Evolutionary conservation across 1,140 invertebrate genomes (phyloP).

Genomic region (Lerema accius): DNA sequence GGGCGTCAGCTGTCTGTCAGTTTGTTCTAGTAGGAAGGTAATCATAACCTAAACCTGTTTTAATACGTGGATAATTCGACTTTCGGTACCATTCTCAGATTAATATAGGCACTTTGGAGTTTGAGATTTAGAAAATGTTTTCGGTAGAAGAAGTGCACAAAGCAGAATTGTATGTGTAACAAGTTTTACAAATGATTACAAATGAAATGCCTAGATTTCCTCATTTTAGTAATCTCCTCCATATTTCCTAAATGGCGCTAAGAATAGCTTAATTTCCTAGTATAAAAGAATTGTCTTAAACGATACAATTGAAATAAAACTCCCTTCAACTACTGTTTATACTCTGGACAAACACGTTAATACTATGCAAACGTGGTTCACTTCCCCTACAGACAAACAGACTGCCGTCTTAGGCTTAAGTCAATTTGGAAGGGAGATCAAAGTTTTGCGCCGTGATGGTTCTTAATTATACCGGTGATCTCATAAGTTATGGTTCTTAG

Average conservation of each 20-base stretch:
- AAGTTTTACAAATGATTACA: no score
- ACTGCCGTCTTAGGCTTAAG: slow-evolving; percentile 28
- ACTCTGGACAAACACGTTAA: slow-evolving; percentile 15
- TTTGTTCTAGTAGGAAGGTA: not conserved
- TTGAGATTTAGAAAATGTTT: no score
- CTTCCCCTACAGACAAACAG: slow-evolving; percentile 29
- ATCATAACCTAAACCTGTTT: no score
- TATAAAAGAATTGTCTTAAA: not conserved
- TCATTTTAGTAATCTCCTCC: no score
- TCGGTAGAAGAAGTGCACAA: no score
- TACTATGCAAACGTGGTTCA: slow-evolving; percentile 28
- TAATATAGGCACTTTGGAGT: no score
- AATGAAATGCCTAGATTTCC: no score
- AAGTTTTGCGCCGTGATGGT: slow-evolving; percentile 20
- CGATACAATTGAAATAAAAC: slow-evolving; percentile 24
- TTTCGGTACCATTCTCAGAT: no score
- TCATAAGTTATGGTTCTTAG: slow-evolving; percentile 19
- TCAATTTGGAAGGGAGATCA: slow-evolving; percentile 19
- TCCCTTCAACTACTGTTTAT: slow-evolving; percentile 19
- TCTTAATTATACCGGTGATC: slow-evolving; percentile 28
- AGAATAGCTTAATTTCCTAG: no score
- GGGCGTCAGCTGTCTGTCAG: slow-evolving; percentile 56
- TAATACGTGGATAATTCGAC: no score
- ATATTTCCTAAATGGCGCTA: no score
- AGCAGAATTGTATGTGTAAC: no score